Evolutionary conservation across 2,888 invertebrate genomes (phyloP), one percentile per base, ranked within the genome.

Genomic region (Acanthopleura granulata): DNA sequence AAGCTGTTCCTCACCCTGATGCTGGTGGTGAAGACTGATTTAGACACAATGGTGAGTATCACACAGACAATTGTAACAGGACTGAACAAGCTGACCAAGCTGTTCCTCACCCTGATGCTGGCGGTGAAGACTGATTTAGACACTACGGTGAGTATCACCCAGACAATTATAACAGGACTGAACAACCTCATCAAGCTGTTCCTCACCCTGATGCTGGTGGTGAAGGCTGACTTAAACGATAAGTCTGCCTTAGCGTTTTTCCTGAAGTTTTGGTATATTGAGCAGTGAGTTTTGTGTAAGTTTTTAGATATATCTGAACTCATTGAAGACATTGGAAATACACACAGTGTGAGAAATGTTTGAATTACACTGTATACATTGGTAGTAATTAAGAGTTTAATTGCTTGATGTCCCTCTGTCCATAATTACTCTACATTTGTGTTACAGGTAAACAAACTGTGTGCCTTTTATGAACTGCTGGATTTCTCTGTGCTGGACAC

Each of bases 381-480:
- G 3, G 40, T 6, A 40, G 40, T 40, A 3, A 40, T 40, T 40
- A 9, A 6, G 40, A 9, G 3, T 6, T 40, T 40, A 9, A 40
- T 40, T 40, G 9, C 40, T 6, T 40, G 40, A 3, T 6, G 40
- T 3, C 40, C 3, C 12, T 57, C 12, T 57, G 12, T n/a, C 18
- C 12, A 12, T 12, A 57, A 57, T n/a, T 57, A 12, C 27, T 66
- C 3, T 27, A 6, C 27, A 12, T 66, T 3, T 66, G 69, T 29
- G 57, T 80, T 78, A 9, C 79, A 87, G 87, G 81, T 81, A 25
- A 78, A 76, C 11, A 87, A 87, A 73, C 76, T 88, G 77, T 82
- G 82, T 77, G 83, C 83, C 29, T 82, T 87, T 73, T 86, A 86
- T 75, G 80, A 84, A 49, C 82, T 84, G 83, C 70, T 87, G 75